These are phyloP conservation scores for Trichechus manatus DNA, from an alignment of 2,113 vertebrate species.

Conservation along the genomic window DNA sequence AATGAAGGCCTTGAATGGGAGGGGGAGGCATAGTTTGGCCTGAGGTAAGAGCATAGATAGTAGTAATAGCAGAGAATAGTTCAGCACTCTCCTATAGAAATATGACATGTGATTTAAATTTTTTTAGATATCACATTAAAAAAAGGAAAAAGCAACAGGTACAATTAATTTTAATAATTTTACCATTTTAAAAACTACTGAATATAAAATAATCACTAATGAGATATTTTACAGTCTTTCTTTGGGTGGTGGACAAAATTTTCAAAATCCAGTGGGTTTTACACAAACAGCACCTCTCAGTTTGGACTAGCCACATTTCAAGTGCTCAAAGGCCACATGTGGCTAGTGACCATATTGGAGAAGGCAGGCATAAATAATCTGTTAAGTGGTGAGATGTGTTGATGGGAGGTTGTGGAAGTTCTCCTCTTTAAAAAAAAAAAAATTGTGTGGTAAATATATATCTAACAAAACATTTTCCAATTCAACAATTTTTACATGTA, in stretches of 20 bases:
- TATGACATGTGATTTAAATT: background rate
- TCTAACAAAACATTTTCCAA: background rate
- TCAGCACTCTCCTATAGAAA: background rate
- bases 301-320: background rate
- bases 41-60: background rate
- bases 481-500: background rate
- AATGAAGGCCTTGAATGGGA: background rate
- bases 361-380: background rate
- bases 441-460: too few relatives aligned
- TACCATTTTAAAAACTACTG: background rate
- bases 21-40: background rate
- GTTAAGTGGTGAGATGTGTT: too few relatives aligned
- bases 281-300: background rate
- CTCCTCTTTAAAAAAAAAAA: background rate
- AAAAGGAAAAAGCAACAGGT: background rate
- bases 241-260: background rate
- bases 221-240: background rate
- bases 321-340: too few relatives aligned
- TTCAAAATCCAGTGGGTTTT: background rate
- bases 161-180: slow-evolving; percentile 30
- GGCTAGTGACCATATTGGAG: background rate
- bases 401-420: background rate
- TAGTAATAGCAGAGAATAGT: background rate
- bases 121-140: background rate
- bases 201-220: background rate